A percentile compares a stretch with the other conserved stretches of the same genome.
phyloP scores from a whole-genome alignment of 2,113 vertebrate species.

The Lophochroa leadbeateri region DNA sequence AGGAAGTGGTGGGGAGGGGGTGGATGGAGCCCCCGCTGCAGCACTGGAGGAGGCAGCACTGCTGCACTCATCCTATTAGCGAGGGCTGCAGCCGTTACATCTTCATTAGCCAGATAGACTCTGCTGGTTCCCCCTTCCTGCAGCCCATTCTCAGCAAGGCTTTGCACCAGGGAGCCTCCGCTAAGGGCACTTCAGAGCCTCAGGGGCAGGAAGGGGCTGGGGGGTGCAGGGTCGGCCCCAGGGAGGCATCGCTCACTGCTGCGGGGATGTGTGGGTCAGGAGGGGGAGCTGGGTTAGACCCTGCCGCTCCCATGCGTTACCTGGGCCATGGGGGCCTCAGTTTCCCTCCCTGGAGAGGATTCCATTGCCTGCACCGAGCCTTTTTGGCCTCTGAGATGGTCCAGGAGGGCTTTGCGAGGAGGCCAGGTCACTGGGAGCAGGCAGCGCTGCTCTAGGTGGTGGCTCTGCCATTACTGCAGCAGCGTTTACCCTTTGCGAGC shows the following conservation, averaged over 20 bases:
- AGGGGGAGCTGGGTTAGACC: not conserved
- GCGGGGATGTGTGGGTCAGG: not conserved
- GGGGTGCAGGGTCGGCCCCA: not conserved
- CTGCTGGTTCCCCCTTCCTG: not conserved
- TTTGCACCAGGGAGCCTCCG: not conserved
- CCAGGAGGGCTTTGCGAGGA: accelerated
- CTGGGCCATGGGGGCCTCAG: accelerated
- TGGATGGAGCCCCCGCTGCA: not conserved
- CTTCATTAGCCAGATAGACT: slow-evolving; percentile 73
- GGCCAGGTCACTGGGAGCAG: accelerated
- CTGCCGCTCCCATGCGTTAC: accelerated
- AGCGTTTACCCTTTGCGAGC: not conserved
- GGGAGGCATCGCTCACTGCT: not conserved
- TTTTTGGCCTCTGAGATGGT: accelerated
- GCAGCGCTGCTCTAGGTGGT: not conserved
- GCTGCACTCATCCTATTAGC: slow-evolving; percentile 67
- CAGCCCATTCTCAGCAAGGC: slow-evolving; percentile 4
- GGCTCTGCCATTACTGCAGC: not conserved
- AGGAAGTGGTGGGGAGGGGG: not conserved
- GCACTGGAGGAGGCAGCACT: not conserved
- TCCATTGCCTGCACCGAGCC: accelerated
- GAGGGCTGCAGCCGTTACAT: slow-evolving; percentile 68
- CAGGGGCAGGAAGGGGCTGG: not conserved
- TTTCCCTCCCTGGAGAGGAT: not conserved
- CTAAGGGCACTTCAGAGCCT: slow-evolving; percentile 44